phyloP scores from a whole-genome alignment of 2,888 invertebrate genomes.

The Lissonota sp. region DNA sequence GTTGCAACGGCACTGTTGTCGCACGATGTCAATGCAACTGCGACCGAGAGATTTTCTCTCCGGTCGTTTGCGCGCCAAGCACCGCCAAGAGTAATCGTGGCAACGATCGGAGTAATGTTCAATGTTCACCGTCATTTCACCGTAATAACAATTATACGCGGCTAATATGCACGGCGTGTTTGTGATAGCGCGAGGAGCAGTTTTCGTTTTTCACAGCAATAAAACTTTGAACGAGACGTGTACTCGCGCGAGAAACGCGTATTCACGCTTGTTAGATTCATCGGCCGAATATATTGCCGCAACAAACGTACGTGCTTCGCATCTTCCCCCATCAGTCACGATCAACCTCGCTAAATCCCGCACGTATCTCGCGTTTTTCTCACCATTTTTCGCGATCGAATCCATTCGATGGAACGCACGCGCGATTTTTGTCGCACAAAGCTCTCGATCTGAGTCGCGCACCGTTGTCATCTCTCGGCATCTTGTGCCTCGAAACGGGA shows the following conservation, averaged over 20 bases:
- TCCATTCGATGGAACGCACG: too few species aligned
- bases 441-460: too few species aligned
- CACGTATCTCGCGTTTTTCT: too few species aligned
- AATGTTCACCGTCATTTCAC: constrained; percentile 58
- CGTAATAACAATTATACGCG: constrained; percentile 55
- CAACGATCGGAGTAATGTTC: constrained; percentile 60
- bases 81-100: constrained; percentile 42
- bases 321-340: too few species aligned
- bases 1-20: too few species aligned
- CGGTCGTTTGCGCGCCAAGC: constrained; percentile 10
- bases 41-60: constrained; percentile 33
- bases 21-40: background rate
- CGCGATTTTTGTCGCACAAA: too few species aligned
- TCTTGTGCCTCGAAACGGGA: too few species aligned
- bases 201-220: constrained; percentile 15
- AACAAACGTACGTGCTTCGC: too few species aligned
- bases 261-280: background rate
- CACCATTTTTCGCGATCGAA: too few species aligned
- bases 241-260: constrained; percentile 13
- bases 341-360: too few species aligned
- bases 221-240: background rate
- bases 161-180: constrained; percentile 38
- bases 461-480: too few species aligned
- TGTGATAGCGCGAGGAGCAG: background rate
- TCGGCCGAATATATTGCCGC: too few species aligned